phyloP scores from a whole-genome alignment of 2,888 invertebrate genomes.

The Melipona bicolor region DNA sequence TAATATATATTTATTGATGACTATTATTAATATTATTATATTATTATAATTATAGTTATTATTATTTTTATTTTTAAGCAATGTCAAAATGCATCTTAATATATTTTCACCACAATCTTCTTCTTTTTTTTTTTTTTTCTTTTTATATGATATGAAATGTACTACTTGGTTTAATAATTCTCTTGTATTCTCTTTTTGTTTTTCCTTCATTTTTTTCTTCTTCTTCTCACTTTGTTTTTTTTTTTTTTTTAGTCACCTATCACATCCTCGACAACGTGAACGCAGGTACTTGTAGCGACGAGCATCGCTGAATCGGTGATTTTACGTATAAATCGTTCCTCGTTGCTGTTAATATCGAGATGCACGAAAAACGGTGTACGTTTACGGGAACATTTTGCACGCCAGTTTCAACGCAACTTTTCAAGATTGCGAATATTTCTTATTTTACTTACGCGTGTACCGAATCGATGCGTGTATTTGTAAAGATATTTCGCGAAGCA shows the following conservation, averaged over 20 bases:
- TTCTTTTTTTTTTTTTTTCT: slow-evolving; percentile 74
- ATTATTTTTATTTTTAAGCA: slow-evolving; percentile 80
- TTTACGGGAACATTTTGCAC: no score
- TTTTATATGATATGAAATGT: slow-evolving; percentile 83
- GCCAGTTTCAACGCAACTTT: no score
- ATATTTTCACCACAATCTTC: slow-evolving; percentile 81
- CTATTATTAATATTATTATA: slow-evolving; percentile 77
- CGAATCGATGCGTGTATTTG: no score
- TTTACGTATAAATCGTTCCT: no score
- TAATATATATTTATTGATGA: slow-evolving; percentile 84
- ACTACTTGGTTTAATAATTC: slow-evolving; percentile 84
- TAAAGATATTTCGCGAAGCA: no score
- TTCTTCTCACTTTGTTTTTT: slow-evolving; percentile 3
- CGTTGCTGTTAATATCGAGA: no score
- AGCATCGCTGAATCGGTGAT: no score
- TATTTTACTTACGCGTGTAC: no score
- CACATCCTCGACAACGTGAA: slow-evolving; percentile 75
- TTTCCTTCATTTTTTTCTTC: slow-evolving; percentile 65
- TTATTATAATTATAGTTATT: slow-evolving; percentile 69
- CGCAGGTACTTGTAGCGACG: not conserved
- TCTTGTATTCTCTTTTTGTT: slow-evolving; percentile 68
- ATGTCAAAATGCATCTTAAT: slow-evolving; percentile 84
- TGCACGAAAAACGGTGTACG: no score
- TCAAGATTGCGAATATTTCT: no score
- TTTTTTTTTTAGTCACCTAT: slow-evolving; percentile 78